phyloP scores from a whole-genome alignment of 1,140 invertebrate genomes.

The Grapholita molesta region DNA sequence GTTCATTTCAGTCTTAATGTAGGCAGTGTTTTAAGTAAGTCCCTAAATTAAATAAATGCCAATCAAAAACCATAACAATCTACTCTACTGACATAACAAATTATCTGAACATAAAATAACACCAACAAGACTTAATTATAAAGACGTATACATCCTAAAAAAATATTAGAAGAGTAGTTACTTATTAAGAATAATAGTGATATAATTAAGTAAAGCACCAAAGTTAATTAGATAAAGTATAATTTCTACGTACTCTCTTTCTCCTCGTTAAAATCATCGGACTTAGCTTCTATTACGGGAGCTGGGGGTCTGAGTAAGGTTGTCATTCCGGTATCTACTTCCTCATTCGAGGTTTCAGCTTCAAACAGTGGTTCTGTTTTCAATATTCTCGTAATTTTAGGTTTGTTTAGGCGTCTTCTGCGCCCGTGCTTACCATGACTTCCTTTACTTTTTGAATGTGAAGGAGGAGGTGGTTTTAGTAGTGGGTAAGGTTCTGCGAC shows the following conservation, averaged over 20 bases:
- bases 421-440: slow-evolving; percentile 41
- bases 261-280: slow-evolving; percentile 34
- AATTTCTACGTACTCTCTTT: slow-evolving; percentile 26
- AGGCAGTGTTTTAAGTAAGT: not conserved
- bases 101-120: not conserved
- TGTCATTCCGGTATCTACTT: slow-evolving; percentile 34
- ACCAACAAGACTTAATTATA: not conserved
- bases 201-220: not conserved
- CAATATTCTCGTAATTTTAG: slow-evolving; percentile 48
- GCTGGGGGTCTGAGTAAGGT: slow-evolving; percentile 45
- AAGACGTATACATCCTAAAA: not conserved
- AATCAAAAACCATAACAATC: slow-evolving; percentile 19
- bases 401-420: slow-evolving; percentile 49
- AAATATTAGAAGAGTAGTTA: not conserved
- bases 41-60: slow-evolving; percentile 27
- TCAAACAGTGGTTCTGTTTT: slow-evolving; percentile 63
- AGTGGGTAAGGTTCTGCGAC: slow-evolving; percentile 66
- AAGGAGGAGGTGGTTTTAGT: slow-evolving; percentile 64
- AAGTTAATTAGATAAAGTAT: not conserved
- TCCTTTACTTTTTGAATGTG: slow-evolving; percentile 34
- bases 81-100: not conserved
- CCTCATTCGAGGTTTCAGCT: slow-evolving; percentile 37
- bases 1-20: slow-evolving; percentile 22
- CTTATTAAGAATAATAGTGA: not conserved
- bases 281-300: slow-evolving; percentile 44